These are phyloP conservation scores for Otus sunia DNA, from an alignment of 2,113 vertebrate genomes.

Conservation along the genomic window DNA sequence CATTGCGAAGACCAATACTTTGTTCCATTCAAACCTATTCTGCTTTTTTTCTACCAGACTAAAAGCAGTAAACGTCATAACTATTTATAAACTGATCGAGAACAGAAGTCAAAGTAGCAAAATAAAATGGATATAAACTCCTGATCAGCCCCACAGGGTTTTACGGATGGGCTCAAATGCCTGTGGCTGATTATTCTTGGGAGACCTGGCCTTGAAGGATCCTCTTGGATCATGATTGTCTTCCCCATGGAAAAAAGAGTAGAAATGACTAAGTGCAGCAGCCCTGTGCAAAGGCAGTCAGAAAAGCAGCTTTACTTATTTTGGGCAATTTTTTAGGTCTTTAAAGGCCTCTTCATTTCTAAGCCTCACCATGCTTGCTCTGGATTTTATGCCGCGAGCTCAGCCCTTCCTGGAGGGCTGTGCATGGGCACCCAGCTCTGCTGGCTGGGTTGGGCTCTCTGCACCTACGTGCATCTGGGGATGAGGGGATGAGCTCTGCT, in stretches of 20 bases:
- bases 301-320: neutral
- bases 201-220: neutral
- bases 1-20: neutral
- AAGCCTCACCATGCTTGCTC: neutral
- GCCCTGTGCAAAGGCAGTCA: neutral
- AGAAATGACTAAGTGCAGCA: neutral
- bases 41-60: neutral
- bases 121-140: conserved; percentile 19
- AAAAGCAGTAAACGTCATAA: conserved; percentile 58
- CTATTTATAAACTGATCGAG: conserved; percentile 39
- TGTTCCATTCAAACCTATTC: neutral
- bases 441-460: neutral
- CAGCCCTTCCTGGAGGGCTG: neutral
- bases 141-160: neutral
- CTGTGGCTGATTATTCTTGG: neutral
- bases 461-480: fast-evolving
- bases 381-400: neutral
- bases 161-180: neutral
- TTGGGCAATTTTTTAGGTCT: neutral
- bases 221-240: neutral
- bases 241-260: neutral
- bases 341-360: neutral
- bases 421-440: neutral
- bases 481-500: neutral
- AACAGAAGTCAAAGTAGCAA: conserved; percentile 28